Evolutionary conservation across 2,797 vertebrate species (phyloP), one percentile per base, ranked within the genome.

Genomic region (Pampus argenteus): DNA sequence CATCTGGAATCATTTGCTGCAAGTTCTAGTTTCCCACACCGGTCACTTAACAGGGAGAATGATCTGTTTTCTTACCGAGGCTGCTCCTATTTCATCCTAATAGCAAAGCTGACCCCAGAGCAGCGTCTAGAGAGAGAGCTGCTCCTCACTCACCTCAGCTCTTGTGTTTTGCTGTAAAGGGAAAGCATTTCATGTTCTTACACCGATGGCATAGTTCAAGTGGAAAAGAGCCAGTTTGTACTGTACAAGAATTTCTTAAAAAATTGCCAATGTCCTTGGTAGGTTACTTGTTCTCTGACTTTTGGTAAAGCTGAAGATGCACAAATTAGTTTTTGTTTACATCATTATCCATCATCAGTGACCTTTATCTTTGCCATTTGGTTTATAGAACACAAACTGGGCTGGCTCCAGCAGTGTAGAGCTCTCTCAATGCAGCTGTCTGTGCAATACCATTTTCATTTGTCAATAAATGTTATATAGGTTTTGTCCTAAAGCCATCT

Each of bases 1-100:
- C 89, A 87, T 92, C 90, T 91, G 90, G 89, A 91, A 90, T 89
- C 85, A 84, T 90, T 89, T 92, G 85, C 86, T 84, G 78, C 78
- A 83, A 84, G 76, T 79, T 75, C 64, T 67, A 69, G 79, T 90
- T 92, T 90, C 82, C 78, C 90, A 92, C 88, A 84, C 79, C 10
- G 84, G 80, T 91, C 82, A 84, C 85, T 79, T 86, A 90, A 87
- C 84, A 74, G 77, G 69, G 81, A 83, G 87, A 88, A 59, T 61
- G 79, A 86, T 81, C 70, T 90, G 87, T 88, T 90, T 91, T 91
- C 82, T 88, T 82, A 76, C 62, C 13, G 4, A 85, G 70, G 87
- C 87, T 91, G 86, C 89, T 92, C 86, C 74, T 57, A 69, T 91
- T 91, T 84, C 88, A 81, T 87, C 78, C 82, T 62, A 67, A 84